These are phyloP conservation scores for Rhimphoctona megacephalus DNA, from an alignment of 2,888 invertebrate genomes.

Conservation along the genomic window DNA sequence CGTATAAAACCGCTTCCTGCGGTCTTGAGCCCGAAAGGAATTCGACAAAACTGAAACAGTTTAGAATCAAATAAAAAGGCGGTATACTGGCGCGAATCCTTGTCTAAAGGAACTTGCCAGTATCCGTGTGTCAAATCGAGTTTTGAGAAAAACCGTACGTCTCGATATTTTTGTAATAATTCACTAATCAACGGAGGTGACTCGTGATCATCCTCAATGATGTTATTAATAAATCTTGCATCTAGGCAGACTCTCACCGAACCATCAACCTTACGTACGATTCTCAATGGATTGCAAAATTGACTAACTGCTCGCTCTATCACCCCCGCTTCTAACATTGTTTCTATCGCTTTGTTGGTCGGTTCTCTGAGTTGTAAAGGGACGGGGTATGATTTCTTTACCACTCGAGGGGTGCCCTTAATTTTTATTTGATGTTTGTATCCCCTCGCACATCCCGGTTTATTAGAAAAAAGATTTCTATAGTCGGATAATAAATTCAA, in stretches of 20 bases:
- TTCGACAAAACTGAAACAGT: background rate
- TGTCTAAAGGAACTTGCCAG: background rate
- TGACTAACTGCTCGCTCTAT: constrained; percentile 72
- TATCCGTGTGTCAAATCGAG: background rate
- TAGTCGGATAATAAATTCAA: background rate
- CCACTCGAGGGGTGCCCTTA: no score
- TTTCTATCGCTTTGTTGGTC: background rate
- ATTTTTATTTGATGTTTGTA: constrained; percentile 72
- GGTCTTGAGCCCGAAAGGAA: background rate
- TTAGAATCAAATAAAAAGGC: background rate
- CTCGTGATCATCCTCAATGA: background rate
- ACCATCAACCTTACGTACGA: constrained; percentile 74
- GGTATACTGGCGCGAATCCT: background rate
- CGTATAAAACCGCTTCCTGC: background rate
- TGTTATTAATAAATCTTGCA: constrained; percentile 74
- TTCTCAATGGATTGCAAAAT: constrained; percentile 74
- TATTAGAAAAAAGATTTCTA: constrained; percentile 63
- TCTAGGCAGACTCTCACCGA: constrained; percentile 75
- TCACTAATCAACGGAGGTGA: no score
- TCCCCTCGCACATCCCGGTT: constrained; percentile 70
- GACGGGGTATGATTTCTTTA: no score
- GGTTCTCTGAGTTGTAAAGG: no score
- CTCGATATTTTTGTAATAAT: no score
- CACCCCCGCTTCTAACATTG: constrained; percentile 73
- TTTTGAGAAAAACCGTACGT: background rate